A percentile compares a stretch with the other conserved stretches of the same genome.
Evolutionary conservation across 2,113 vertebrate species (phyloP).

Genomic region (Oryzias curvinotus): DNA sequence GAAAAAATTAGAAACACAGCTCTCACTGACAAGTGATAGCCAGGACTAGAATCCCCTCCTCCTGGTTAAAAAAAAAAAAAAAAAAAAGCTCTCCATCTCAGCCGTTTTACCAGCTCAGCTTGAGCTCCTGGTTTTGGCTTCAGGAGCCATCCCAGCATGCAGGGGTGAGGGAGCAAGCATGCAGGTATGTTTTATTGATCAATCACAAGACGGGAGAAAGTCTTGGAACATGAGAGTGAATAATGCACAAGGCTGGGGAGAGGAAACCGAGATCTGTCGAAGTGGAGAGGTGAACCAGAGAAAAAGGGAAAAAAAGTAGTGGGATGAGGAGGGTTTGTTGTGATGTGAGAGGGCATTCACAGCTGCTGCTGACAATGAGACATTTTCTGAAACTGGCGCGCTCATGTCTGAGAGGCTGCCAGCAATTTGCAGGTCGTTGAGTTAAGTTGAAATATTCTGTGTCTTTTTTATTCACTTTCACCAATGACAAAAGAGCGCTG

Average conservation of each 20-base stretch:
- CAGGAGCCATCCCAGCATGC: slow-evolving; percentile 27
- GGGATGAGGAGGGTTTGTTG: slow-evolving; percentile 17
- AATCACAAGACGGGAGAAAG: slow-evolving; percentile 58
- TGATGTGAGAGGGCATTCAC: slow-evolving; percentile 7
- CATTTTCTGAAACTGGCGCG: not conserved
- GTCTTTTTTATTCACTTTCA: not conserved
- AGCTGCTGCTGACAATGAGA: slow-evolving; percentile 4
- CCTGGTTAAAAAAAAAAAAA: not conserved
- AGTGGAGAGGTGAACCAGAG: slow-evolving; percentile 32
- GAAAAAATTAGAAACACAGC: slow-evolving; percentile 22
- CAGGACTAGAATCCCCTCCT: slow-evolving; percentile 38
- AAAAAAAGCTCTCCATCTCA: slow-evolving; percentile 37
- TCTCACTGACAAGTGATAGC: slow-evolving; percentile 16
- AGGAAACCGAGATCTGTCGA: slow-evolving; percentile 39
- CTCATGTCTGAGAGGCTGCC: slow-evolving; percentile 1
- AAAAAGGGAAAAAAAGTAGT: not conserved
- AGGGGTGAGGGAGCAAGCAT: slow-evolving; percentile 52
- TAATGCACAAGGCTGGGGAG: slow-evolving; percentile 56
- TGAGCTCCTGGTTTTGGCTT: slow-evolving; percentile 28
- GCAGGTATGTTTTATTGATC: slow-evolving; percentile 77
- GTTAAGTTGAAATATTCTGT: not conserved
- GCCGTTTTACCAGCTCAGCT: slow-evolving; percentile 49
- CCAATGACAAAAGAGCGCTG: not conserved
- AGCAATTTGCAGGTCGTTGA: slow-evolving; percentile 6
- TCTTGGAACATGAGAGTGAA: slow-evolving; percentile 64